These are phyloP conservation scores for Plemyria rubiginata DNA, from an alignment of 2,888 invertebrate genomes.

Conservation along the genomic window DNA sequence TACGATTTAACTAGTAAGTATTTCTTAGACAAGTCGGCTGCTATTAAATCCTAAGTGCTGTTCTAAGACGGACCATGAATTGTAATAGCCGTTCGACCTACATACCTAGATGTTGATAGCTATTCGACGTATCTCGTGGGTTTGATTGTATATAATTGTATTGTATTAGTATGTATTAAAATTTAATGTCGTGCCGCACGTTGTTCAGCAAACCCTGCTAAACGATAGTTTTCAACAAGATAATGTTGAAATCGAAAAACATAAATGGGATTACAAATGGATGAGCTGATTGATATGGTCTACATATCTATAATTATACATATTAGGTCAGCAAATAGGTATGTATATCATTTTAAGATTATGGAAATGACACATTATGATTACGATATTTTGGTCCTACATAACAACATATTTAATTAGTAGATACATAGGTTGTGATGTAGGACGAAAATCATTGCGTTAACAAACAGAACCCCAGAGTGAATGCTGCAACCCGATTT, in stretches of 20 bases:
- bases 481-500: not conserved
- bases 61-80: not conserved
- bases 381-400: too few relatives aligned
- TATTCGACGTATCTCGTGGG: not conserved
- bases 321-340: too few relatives aligned
- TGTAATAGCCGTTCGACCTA: constrained; percentile 2
- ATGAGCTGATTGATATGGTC: too few relatives aligned
- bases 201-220: not conserved
- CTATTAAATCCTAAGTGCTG: not conserved
- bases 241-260: not conserved
- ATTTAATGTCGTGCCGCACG: not conserved
- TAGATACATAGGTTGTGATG: too few relatives aligned
- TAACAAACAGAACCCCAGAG: too few relatives aligned
- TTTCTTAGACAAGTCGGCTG: not conserved
- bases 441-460: too few relatives aligned
- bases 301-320: too few relatives aligned
- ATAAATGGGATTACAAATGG: not conserved
- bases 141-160: not conserved
- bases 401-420: too few relatives aligned
- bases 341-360: too few relatives aligned
- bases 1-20: not conserved
- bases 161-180: not conserved
- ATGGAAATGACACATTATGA: too few relatives aligned
- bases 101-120: not conserved
- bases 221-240: too few relatives aligned